Base-by-base conservation (phyloP, 2,113 vertebrate genomes). In the Barbus barbus region DNA sequence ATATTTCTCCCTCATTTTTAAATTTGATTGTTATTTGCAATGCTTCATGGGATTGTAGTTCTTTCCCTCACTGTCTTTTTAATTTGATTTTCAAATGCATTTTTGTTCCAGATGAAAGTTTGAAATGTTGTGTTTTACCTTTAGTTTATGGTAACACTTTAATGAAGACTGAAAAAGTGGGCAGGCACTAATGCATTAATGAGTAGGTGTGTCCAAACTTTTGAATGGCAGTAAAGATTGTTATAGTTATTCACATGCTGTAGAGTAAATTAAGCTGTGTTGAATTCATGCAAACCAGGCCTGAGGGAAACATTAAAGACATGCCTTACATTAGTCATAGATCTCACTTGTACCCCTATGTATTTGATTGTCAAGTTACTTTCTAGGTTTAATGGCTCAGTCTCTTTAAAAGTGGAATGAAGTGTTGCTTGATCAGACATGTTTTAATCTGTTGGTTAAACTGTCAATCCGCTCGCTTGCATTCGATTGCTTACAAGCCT, bases 311-410 rank as follows among this genome's bases (percentile, higher is more conserved):
- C 48, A 72, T 46, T 22, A 48, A 73, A 60, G 38, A 69, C 13
- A 76, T 48, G 74, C 41, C 56, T 63, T 60, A 46, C 22, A 44
- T 22, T 1, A 46, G 38, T 65, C 82, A 36, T 48, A 14, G 53
- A 74, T 61, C 60, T 60, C 11, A 46, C 56, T 41, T 44, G 41
- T 56, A 31, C 36, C 22, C 41, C 44, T 8, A 48, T 26, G 67
- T 22, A 53, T 77, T n/a, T 53, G 26, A 8, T 31, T 83, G 44
- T 58, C 53, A 78, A 44, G 82, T 53, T 51, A 28, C 18, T 69
- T 51, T 56, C 33, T 28, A 46, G 16, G n/a, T 20, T 78, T 61
- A 41, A 44, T 44, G 36, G 56, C 77, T 41, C 38, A 12, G 75
- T 22, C 48, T 75, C 9, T 76, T 76, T 33, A 53, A 53, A 76